phyloP scores from a whole-genome alignment of 1,140 invertebrate genomes.

The Zaprionus nigranus region DNA sequence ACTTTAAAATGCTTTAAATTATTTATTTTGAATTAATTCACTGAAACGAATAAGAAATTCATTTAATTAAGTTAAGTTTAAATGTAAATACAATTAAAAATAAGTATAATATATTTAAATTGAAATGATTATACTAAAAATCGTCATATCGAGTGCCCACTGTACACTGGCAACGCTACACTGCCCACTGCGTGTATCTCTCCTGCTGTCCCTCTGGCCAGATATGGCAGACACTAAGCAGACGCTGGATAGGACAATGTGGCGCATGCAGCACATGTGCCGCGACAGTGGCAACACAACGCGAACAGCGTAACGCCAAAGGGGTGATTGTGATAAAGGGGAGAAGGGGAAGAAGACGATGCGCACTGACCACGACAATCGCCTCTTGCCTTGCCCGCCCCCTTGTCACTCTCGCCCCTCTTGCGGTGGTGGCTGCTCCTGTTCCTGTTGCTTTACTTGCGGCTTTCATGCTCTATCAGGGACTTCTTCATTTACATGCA shows the following conservation, averaged over 20 bases:
- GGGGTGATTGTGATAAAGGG: background rate
- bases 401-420: background rate
- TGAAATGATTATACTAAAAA: no score
- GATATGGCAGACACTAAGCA: constrained; percentile 64
- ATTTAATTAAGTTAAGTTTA: no score
- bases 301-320: background rate
- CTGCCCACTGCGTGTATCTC: background rate
- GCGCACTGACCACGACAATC: constrained; percentile 24
- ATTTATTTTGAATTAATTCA: no score
- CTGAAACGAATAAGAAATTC: no score
- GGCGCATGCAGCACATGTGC: constrained; percentile 59
- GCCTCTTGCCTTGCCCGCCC: no score
- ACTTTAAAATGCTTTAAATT: no score
- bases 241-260: constrained; percentile 59
- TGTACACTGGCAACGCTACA: background rate
- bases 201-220: background rate
- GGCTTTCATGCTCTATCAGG: constrained; percentile 21
- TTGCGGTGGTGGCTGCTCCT: background rate
- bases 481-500: constrained; percentile 80
- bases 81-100: no score
- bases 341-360: background rate
- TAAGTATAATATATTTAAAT: no score
- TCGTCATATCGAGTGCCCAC: background rate
- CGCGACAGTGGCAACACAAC: constrained; percentile 24
- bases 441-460: constrained; percentile 18